Evolutionary conservation across 2,113 vertebrate genomes (phyloP), one percentile per base, ranked within the genome.

Genomic region (Catharus minimus): DNA sequence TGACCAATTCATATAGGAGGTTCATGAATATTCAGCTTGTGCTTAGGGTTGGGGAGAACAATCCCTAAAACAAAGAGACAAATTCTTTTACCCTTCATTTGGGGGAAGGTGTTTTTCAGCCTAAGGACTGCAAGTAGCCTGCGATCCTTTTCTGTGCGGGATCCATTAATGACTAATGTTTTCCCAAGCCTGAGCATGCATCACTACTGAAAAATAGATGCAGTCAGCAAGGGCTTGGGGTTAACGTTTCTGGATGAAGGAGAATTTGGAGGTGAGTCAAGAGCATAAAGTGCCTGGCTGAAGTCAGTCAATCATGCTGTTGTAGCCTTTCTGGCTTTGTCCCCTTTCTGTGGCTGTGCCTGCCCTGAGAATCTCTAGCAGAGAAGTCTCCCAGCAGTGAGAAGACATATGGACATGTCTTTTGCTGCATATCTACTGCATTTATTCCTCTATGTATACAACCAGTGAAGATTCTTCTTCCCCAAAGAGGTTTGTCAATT

Each of bases 21-120:
- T 76, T 94, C 90, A 94, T 95, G 93, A 95, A 96, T 94, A 95
- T 95, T 94, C 84, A 93, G 78, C 56, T 79, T 28, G 67, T 52
- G 44, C 89, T 82, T 84, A 79, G 36, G 33, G 47, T 33, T 76
- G 66, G 39, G 88, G 62, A 82, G 86, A 89, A 84, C 78, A 90
- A 74, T 84, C 78, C 78, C 67, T 92, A 85, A 95, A 92, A 94
- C 90, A 95, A 95, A 96, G 84, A 87, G 50, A 64, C 71, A 93
- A 95, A 89, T 93, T 95, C 83, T 92, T 95, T 89, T 36, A 82
- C 89, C 58, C 72, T 90, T 85, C 81, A 66, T 78, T 87, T 92
- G 27, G n/a, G 50, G 58, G 65, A 94, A 91, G 62, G 91, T 30
- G 36, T 44, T 76, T 91, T 73, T 56, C 79, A 85, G 82, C 85